Percentiles rank a stretch among this genome's conserved stretches.
Conservation (phyloP, 2,113 vertebrate genomes). For the Epinephelus moara region DNA sequence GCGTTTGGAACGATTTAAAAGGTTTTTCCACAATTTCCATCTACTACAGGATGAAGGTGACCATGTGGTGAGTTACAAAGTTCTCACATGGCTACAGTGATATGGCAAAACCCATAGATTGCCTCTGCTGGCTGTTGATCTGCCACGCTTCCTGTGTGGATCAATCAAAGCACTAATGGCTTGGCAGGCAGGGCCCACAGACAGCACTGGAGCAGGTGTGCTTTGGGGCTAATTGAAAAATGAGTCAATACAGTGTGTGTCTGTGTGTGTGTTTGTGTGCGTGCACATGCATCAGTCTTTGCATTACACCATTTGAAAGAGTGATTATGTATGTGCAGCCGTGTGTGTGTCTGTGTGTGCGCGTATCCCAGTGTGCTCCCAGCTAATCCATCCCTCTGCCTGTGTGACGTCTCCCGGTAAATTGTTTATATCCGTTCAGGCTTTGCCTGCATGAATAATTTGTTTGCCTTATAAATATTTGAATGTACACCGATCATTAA, state of each 20-base stretch:
- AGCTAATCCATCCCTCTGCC: constrained; percentile 79
- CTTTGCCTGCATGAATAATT: constrained; percentile 86
- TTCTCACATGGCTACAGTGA: constrained; percentile 39
- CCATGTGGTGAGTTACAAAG: constrained; percentile 21
- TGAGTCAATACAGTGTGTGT: constrained; percentile 76
- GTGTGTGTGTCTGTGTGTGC: constrained; percentile 32
- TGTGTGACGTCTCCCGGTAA: constrained; percentile 83
- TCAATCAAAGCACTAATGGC: constrained; percentile 84
- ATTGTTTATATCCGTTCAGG: constrained; percentile 86
- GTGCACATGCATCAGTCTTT: constrained; percentile 36
- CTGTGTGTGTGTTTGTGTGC: background rate
- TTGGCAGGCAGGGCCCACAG: constrained; percentile 70
- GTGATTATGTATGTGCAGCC: constrained; percentile 61
- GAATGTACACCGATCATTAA: constrained; percentile 84
- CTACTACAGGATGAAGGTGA: background rate
- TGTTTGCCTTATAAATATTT: constrained; percentile 87
- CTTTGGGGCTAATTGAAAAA: constrained; percentile 84
- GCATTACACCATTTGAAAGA: constrained; percentile 71
- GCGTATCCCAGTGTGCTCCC: constrained; percentile 62
- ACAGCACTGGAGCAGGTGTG: constrained; percentile 84
- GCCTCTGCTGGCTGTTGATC: constrained; percentile 49
- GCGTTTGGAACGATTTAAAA: background rate
- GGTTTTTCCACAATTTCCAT: background rate
- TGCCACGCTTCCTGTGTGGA: constrained; percentile 79
- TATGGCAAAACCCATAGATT: constrained; percentile 47